Percentiles rank a stretch among this genome's conserved stretches.
Evolutionary conservation across 2,888 invertebrate genomes (phyloP).

Genomic region (Escarpia spicata): DNA sequence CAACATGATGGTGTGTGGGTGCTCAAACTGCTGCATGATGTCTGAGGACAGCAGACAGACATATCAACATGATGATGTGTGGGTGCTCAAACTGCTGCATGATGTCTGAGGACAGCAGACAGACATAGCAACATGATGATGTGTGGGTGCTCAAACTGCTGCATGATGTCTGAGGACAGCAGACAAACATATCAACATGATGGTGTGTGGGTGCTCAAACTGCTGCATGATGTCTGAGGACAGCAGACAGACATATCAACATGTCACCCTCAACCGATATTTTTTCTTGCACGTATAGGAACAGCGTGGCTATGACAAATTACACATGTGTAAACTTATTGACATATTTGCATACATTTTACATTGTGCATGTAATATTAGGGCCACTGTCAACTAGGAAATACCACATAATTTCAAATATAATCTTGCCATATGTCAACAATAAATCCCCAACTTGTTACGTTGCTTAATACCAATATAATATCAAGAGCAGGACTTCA

Average conservation of each 20-base stretch:
- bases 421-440: background rate
- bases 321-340: background rate
- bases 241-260: conserved; percentile 31
- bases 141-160: conserved; percentile 98
- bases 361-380: background rate
- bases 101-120: conserved; percentile 77
- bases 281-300: background rate
- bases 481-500: too few relatives aligned
- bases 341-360: background rate
- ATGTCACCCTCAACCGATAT: background rate
- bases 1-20: conserved; percentile 95
- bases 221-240: conserved; percentile 96
- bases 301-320: background rate
- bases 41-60: conserved; percentile 73
- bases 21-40: conserved; percentile 99
- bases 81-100: conserved; percentile 99
- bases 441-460: too few relatives aligned
- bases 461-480: too few relatives aligned
- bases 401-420: background rate
- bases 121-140: conserved; percentile 89
- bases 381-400: background rate
- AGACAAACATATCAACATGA: conserved; percentile 81
- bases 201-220: conserved; percentile 98
- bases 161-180: conserved; percentile 88
- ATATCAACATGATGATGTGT: conserved; percentile 93